Base-by-base conservation (phyloP, 2,888 invertebrate genomes). In the Phyllotreta striolata region DNA sequence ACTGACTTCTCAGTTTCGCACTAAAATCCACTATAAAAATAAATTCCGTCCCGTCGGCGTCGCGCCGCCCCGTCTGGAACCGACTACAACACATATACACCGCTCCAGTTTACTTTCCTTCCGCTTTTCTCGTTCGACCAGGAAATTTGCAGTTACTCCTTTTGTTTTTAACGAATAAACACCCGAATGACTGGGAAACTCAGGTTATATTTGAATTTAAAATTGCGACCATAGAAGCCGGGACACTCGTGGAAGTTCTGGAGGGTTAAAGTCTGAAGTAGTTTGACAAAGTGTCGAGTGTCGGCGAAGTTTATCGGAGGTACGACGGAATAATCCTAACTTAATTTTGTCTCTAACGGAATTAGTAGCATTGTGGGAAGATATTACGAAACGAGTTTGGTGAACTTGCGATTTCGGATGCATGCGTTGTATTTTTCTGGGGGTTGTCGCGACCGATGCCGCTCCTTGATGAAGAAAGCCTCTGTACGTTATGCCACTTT, bases 181-280 rank as follows among this genome's bases (percentile, higher is more conserved):
- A 62, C 41, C 37, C 62, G 14, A 51, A 35, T 46, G 41, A 56
- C 62, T 62, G 34, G 56, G 41, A 51, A 47, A 49, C 41, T 62
- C 62, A 62, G 55, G 56, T 62, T 51, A 38, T 14, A 62, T 62
- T 62, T 56, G 62, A 62, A 62, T 61, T 61, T 61, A 55, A 61
- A 61, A 61, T 61, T 61, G 61, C 54, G 12, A 34, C 61, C 55
- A 61, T 61, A 55, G 55, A 55, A 61, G 46, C 47, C 44, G 61
- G 61, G 49, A 39, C 41, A 55, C 46, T 35, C 12, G 52, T 52
- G 13, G 14, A 52, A 51, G 9, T 51, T 51, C 37, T 38, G 38
- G 34, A 10, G 37, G 47, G 13, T 60, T 43, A 43, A 60, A 52
- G 24, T 54, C 40, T 39, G 54, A 46, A 35, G 43, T 54, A 44